Evolutionary conservation across 2,888 invertebrate species (phyloP), one percentile per base, ranked within the genome.

Genomic region (Sipha maydis): DNA sequence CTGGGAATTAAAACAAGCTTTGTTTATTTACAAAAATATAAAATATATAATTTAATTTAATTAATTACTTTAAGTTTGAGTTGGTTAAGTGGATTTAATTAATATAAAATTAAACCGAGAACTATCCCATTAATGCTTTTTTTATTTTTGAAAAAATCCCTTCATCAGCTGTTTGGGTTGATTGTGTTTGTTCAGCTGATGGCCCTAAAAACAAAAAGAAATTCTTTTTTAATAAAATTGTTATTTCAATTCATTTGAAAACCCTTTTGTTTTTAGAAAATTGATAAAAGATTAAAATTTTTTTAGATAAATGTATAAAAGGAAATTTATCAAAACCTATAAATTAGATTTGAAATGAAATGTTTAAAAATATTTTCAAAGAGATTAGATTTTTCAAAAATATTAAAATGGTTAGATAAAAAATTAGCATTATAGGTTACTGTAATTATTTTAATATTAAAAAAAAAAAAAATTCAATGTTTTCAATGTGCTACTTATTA

Each of bases 131-230:
- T 90, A 94, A 93, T 54, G 94, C 94, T 91, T 92, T 93, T 92
- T 94, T 94, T 91, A 94, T 93, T 92, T 93, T 94, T 91, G 91
- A 92, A 90, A 94, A 92, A 85, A 94, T 91, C 90, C 94, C 93
- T 75, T 88, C 82, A 88, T 82, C 82, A 89, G 92, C 92, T 90
- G 92, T 92, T 84, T 76, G 77, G 90, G 91, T 91, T 89, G 91
- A 91, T 90, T 92, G 92, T 83, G 92, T 91, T 92, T 93, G 91
- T 90, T 91, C 92, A 88, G 76, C 75, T 75, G 56, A 75, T 75
- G 82, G 31, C 41, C 82, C 88, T 88, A 88, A 82, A 88, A 88
- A 88, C 38, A 82, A 69, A 82, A 82, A 75, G 19, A 1, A 54
- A 54, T 69, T 78, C 25, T 48, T 85, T 78, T 85, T 85, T 25